Base-by-base conservation (phyloP, 2,888 invertebrate genomes). In the Caenorhabditis drosophilae region DNA sequence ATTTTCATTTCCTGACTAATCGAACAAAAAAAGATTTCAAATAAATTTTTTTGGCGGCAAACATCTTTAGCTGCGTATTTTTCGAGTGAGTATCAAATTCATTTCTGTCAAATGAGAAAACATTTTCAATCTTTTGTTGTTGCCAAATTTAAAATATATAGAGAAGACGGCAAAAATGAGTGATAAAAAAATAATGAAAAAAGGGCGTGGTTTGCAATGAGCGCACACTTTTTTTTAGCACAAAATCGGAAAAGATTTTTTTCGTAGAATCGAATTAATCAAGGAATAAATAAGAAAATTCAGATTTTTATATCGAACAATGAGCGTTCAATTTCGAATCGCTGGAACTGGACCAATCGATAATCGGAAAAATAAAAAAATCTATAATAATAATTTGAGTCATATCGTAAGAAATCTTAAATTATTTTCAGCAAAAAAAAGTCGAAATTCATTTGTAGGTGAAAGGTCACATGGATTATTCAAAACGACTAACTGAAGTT, bases 271-370 rank as follows among this genome's bases (percentile, higher is more conserved):
- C n/a, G n/a, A n/a, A n/a, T n/a, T n/a, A n/a, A n/a, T n/a, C n/a
- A n/a, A n/a, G n/a, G n/a, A n/a, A n/a, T n/a, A n/a, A n/a, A n/a
- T n/a, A n/a, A n/a, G n/a, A n/a, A n/a, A n/a, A n/a, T n/a, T 62
- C 63, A 76, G 78, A 49, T 89, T 89, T 78, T 81, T 89, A 45
- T 89, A 89, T 80, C 85, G 89, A 41, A 89, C 89, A 16, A 86
- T 89, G 51, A 88, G 88, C 22, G 88, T 87, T 56, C 87, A 88
- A 36, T 81, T 88, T 34, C 86, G 85, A 25, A 88, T 89, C 31
- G 89, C 89, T 26, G 89, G 89, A 4, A 85, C 89, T 3, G 86
- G 86, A 62, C 87, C 88, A 11, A 84, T 89, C 25, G 84, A 77
- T 20, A 72, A 64, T 58, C 72, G 73, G 83, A 77, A 85, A 18